These are phyloP conservation scores for Zoanthus solanderi DNA, from an alignment of 92 coral and sea anemone species.

Conservation along the genomic window DNA sequence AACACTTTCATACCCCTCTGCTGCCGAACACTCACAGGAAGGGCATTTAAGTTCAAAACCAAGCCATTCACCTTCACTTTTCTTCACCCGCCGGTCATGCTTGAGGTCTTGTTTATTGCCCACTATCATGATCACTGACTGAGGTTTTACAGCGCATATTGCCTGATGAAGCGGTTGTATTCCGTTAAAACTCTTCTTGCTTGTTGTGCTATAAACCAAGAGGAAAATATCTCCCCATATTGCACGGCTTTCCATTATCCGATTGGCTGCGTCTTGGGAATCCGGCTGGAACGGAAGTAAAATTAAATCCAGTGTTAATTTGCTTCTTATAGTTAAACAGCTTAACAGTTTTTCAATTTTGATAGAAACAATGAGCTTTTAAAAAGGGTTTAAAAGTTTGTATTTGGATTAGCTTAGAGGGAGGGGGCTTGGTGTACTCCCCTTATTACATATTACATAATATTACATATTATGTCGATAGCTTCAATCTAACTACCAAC, in stretches of 20 bases:
- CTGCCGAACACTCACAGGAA: slow-evolving; percentile 81
- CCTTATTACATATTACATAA: too few species aligned
- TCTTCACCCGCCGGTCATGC: slow-evolving; percentile 72
- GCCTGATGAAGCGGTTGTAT: slow-evolving; percentile 56
- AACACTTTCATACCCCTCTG: slow-evolving; percentile 67
- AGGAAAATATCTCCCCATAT: slow-evolving; percentile 86
- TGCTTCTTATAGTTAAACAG: neutral
- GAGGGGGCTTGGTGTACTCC: too few species aligned
- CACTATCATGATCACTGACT: slow-evolving; percentile 70
- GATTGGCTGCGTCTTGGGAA: slow-evolving; percentile 42
- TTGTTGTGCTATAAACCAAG: slow-evolving; percentile 81
- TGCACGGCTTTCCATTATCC: slow-evolving; percentile 61
- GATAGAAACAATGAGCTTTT: too few species aligned
- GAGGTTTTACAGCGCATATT: slow-evolving; percentile 63
- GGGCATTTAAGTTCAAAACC: slow-evolving; percentile 76
- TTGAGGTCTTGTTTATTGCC: slow-evolving; percentile 83
- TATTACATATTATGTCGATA: too few species aligned
- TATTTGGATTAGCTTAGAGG: too few species aligned
- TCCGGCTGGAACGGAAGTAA: slow-evolving; percentile 36
- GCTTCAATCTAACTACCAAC: too few species aligned
- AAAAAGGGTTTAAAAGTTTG: too few species aligned
- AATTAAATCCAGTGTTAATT: neutral
- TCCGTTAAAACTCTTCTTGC: slow-evolving; percentile 71
- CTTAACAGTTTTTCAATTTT: neutral
- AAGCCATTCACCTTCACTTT: slow-evolving; percentile 63